Conservation (phyloP, 2,888 invertebrate species). For the Agrypnus murinus region DNA sequence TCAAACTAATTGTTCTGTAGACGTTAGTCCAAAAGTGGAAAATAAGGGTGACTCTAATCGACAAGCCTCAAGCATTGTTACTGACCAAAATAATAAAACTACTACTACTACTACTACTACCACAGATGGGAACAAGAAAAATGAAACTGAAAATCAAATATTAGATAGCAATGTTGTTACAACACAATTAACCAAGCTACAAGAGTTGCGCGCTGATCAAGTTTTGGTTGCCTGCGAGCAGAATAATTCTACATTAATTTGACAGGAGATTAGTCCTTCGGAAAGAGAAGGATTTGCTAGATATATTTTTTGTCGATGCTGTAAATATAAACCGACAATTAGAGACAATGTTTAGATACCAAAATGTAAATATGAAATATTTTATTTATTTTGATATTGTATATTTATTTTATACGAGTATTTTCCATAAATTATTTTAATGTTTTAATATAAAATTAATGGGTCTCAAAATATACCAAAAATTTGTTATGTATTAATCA, state of each 20-base stretch:
- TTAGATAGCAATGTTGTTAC: conserved; percentile 25
- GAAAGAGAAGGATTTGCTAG: conserved; percentile 68
- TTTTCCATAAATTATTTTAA: conserved; percentile 42
- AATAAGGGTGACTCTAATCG: conserved; percentile 31
- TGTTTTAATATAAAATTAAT: conserved; percentile 10
- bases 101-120: neutral
- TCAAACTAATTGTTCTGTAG: conserved; percentile 63
- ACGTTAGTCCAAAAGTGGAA: conserved; percentile 60
- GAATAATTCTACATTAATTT: conserved; percentile 64
- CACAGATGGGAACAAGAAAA: conserved; percentile 31
- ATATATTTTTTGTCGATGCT: conserved; percentile 71
- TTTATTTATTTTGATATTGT: conserved; percentile 56
- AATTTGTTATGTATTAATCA: conserved; percentile 29
- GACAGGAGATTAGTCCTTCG: conserved; percentile 68
- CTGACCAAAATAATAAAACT: conserved; percentile 46
- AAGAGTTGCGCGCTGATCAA: conserved; percentile 62
- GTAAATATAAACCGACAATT: conserved; percentile 67
- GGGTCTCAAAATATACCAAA: conserved; percentile 42
- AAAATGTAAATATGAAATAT: conserved; percentile 44
- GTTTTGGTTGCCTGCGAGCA: conserved; percentile 56
- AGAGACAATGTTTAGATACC: conserved; percentile 68
- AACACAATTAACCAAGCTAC: conserved; percentile 55
- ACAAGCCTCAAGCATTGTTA: conserved; percentile 19
- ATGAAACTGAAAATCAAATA: conserved; percentile 35
- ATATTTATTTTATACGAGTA: conserved; percentile 59